Percentiles rank a stretch among this genome's conserved stretches.
Evolutionary conservation across 2,113 vertebrate species (phyloP).

Genomic region (Illadopsis cleaveri): DNA sequence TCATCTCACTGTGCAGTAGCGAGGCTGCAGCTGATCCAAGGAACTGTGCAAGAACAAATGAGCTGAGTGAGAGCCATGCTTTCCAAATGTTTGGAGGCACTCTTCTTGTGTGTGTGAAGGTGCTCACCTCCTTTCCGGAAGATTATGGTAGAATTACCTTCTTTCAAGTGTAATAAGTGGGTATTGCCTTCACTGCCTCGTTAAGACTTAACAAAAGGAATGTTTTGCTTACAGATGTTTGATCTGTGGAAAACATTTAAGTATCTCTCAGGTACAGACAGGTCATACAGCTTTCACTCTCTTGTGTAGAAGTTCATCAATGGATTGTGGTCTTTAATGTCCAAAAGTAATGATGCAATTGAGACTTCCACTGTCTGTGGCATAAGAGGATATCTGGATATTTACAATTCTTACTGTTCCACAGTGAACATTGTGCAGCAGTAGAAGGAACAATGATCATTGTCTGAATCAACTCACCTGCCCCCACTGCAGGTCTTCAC

Average conservation of each 20-base stretch:
- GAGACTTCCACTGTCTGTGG: background rate
- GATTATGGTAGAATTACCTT: background rate
- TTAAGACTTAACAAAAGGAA: background rate
- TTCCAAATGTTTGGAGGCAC: background rate
- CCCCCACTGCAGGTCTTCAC: background rate
- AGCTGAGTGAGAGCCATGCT: background rate
- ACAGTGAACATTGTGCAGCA: background rate
- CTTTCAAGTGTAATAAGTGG: background rate
- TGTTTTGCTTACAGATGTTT: background rate
- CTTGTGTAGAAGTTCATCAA: background rate
- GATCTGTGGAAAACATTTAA: background rate
- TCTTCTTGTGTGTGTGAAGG: background rate
- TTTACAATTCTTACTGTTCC: background rate
- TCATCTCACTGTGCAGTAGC: rapidly evolving
- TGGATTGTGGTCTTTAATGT: background rate
- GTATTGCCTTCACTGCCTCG: background rate
- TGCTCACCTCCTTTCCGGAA: background rate
- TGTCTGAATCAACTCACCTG: background rate
- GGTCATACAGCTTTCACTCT: background rate
- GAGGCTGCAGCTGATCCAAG: background rate
- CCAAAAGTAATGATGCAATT: background rate
- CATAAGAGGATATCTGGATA: background rate
- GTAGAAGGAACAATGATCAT: background rate
- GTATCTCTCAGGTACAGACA: background rate
- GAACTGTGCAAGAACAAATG: background rate